Base-by-base conservation (phyloP, 2,113 vertebrate genomes). In the Apaloderma vittatum region DNA sequence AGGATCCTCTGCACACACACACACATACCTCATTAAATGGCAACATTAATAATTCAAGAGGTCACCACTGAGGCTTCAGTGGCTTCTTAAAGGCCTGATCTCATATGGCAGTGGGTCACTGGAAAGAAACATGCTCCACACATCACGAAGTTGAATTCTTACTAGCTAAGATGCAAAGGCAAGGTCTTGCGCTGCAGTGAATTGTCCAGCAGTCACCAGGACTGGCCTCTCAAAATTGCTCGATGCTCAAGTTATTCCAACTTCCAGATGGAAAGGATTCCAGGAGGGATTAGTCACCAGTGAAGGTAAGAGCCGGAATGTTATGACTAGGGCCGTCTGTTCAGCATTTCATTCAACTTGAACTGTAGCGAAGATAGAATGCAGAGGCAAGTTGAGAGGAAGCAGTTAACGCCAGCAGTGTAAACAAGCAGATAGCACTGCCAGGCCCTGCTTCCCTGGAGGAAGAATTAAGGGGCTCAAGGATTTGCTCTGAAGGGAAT, bases 401-500 rank as follows among this genome's bases (percentile, higher is more conserved):
- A 97, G 97, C 93, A 94, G 94, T 97, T 93, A 96, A 88, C 95
- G 91, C 91, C 93, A 70, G 82, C 96, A 96, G 92, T 75, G 95
- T 83, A 94, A 96, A 97, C 93, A 96, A 63, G 85, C 84, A 76
- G 95, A 93, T n/a, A 92, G 85, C 93, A 77, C 93, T 86, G 86
- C 94, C 93, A 97, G 94, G 85, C 86, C 55, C 29, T 67, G 86
- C 90, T 88, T 97, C 93, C 76, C 95, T 75, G 83, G 73, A 95
- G 95, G 75, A 96, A 94, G 91, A 94, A 91, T 93, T 94, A 94
- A 93, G 72, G 68, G 91, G 91, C 82, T 92, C 90, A 89, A 66
- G 59, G 61, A 57, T 87, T 90, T 90, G 80, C 34, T 94, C 86
- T 92, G 89, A 95, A 94, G 37, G 34, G 88, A 94, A 91, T 89